phyloP scores from a whole-genome alignment of 2,888 invertebrate species.

The Drosophila macrospina region DNA sequence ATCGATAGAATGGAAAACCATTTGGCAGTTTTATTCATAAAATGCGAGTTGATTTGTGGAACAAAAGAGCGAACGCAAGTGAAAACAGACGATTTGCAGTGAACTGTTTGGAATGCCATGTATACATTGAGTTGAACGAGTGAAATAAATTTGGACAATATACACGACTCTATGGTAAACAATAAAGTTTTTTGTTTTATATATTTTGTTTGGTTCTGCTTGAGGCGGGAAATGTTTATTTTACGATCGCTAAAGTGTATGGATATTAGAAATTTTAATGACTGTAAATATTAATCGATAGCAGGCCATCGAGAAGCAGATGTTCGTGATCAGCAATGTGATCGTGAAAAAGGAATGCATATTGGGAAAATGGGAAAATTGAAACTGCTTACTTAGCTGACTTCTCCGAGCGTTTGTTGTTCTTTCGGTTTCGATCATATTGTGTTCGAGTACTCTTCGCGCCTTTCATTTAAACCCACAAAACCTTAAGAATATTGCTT shows the following conservation, averaged over 20 bases:
- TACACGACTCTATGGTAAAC: constrained; percentile 63
- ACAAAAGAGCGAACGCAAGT: constrained; percentile 15
- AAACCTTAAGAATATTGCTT: constrained; percentile 14
- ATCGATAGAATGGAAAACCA: constrained; percentile 63
- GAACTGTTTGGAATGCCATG: constrained; percentile 20
- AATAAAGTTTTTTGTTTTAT: constrained; percentile 57
- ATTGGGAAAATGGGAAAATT: background rate
- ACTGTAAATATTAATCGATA: constrained; percentile 66
- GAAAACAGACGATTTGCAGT: constrained; percentile 29
- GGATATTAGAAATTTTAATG: constrained; percentile 65
- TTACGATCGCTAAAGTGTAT: constrained; percentile 68
- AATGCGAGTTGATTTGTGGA: constrained; percentile 37
- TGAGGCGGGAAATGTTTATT: constrained; percentile 65
- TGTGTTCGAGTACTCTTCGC: constrained; percentile 73
- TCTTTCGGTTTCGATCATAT: constrained; percentile 79
- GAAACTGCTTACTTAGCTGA: constrained; percentile 71
- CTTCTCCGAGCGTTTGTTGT: constrained; percentile 77
- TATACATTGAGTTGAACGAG: constrained; percentile 52
- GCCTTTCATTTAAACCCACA: constrained; percentile 75
- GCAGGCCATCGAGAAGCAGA: constrained; percentile 45
- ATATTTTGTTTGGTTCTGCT: constrained; percentile 35
- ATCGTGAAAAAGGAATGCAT: background rate
- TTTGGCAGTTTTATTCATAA: constrained; percentile 67
- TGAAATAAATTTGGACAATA: constrained; percentile 63
- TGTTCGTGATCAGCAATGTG: constrained; percentile 45